phyloP scores from a whole-genome alignment of 2,797 vertebrate genomes.

The Synanceia verrucosa region DNA sequence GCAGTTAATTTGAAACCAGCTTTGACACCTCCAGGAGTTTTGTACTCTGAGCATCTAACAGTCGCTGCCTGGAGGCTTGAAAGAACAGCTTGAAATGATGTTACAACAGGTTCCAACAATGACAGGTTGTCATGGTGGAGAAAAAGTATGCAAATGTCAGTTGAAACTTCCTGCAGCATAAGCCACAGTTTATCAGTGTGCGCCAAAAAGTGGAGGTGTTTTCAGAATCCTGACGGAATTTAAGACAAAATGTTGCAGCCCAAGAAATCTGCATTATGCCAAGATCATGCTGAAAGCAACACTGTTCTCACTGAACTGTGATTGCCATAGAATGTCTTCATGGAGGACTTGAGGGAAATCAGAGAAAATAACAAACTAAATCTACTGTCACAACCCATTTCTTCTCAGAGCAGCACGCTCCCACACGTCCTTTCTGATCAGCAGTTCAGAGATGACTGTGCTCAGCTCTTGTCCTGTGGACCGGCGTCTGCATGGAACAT shows the following conservation, averaged over 20 bases:
- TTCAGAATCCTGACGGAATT: background rate
- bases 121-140: background rate
- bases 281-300: background rate
- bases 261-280: background rate
- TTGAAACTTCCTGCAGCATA: background rate
- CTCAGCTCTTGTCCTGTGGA: conserved; percentile 10
- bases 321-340: conserved; percentile 7
- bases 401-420: conserved; percentile 8
- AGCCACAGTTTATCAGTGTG: background rate
- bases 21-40: conserved; percentile 8
- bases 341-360: conserved; percentile 18
- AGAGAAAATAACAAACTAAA: conserved; percentile 27
- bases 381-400: conserved; percentile 42
- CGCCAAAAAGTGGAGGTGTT: background rate
- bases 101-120: background rate
- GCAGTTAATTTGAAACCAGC: conserved; percentile 15
- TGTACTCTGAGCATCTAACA: conserved; percentile 1
- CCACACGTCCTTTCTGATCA: conserved; percentile 33
- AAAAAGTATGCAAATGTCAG: background rate
- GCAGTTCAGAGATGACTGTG: conserved; percentile 20
- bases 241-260: background rate
- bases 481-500: background rate
- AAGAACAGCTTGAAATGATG: background rate
- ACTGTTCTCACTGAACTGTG: background rate
- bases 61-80: background rate